Conservation (phyloP, 2,113 vertebrate species). For the Ellobius talpinus region DNA sequence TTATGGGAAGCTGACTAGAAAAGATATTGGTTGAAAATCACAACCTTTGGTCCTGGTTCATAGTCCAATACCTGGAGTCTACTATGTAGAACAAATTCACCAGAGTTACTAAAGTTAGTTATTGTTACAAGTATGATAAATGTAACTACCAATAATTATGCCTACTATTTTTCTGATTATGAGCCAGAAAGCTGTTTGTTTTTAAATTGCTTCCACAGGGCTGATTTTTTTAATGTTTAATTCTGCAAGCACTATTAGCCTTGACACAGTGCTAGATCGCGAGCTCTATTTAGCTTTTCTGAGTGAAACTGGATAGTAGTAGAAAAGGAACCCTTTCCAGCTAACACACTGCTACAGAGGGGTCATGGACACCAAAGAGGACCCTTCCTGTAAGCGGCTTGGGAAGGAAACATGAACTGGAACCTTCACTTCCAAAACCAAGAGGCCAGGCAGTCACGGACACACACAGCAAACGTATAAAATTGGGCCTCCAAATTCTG, state of each 20-base stretch:
- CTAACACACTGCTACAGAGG: not conserved
- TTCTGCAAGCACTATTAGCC: not conserved
- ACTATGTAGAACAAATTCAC: not conserved
- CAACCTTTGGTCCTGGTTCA: not conserved
- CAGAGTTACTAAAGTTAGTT: constrained; percentile 37
- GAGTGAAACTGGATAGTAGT: not conserved
- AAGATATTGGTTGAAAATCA: not conserved
- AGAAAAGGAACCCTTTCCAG: not conserved
- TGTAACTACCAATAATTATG: constrained; percentile 56
- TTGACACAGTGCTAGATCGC: not conserved
- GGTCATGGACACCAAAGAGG: not conserved
- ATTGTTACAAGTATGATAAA: constrained; percentile 40
- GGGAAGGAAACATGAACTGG: not conserved
- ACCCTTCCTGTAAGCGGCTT: not conserved
- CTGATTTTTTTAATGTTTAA: constrained; percentile 16
- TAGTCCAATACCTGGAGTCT: constrained; percentile 4
- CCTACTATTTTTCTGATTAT: constrained; percentile 44
- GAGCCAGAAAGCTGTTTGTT: constrained; percentile 32
- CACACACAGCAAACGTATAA: not conserved
- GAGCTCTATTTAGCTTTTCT: constrained; percentile 13
- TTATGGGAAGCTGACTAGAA: not conserved
- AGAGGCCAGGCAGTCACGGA: not conserved
- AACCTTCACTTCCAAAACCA: constrained; percentile 28
- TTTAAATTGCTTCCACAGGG: constrained; percentile 45
- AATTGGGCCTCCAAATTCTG: not conserved